phyloP scores from a whole-genome alignment of 2,113 vertebrate species.

The Sminthopsis crassicaudata region DNA sequence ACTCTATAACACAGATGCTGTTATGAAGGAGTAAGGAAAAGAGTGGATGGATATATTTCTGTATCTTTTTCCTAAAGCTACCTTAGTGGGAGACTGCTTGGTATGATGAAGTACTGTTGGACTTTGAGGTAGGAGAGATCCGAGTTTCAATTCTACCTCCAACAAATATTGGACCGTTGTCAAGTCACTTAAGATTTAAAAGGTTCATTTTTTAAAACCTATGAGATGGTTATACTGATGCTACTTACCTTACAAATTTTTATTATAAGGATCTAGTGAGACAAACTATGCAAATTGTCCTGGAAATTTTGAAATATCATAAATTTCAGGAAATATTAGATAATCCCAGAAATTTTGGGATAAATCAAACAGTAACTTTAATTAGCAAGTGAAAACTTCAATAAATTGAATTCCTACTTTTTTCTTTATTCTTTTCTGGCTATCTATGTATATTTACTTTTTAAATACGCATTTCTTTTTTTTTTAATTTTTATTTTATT shows the following conservation, averaged over 20 bases:
- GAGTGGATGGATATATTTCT: neutral
- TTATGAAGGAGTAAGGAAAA: neutral
- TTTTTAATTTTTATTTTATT: too few relatives aligned
- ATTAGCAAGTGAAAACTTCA: neutral
- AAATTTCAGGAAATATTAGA: neutral
- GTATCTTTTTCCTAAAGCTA: neutral
- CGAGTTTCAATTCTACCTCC: neutral
- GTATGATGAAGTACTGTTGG: neutral
- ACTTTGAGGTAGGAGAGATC: neutral
- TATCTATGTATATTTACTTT: too few relatives aligned
- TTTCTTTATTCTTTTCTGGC: too few relatives aligned
- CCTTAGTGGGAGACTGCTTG: neutral
- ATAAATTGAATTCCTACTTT: neutral
- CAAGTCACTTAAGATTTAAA: accelerated
- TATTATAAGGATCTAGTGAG: neutral
- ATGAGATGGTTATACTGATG: neutral
- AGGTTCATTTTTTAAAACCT: neutral
- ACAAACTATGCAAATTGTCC: neutral
- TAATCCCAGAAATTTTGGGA: neutral
- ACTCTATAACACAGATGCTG: neutral
- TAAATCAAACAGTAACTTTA: neutral
- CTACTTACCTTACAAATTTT: neutral
- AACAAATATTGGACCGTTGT: neutral
- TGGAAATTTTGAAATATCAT: neutral
- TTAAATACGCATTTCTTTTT: too few relatives aligned